Evolutionary conservation across 1,140 invertebrate species (phyloP).

Genomic region (Aphelenchoides fujianensis): DNA sequence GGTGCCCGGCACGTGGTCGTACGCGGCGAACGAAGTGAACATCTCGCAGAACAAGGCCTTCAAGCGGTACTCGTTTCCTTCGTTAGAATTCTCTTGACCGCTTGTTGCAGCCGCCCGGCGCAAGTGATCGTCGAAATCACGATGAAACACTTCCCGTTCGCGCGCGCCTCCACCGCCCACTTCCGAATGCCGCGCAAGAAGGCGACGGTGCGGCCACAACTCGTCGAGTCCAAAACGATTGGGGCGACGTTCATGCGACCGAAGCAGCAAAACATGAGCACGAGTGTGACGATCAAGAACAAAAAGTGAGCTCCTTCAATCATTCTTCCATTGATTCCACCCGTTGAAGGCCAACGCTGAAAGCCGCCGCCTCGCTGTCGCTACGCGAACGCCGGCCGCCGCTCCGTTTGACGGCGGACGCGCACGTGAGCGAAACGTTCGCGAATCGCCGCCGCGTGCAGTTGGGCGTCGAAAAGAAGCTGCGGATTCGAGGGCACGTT

Average conservation of each 20-base stretch:
- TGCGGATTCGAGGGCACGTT: constrained; percentile 29
- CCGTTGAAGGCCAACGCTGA: constrained; percentile 5
- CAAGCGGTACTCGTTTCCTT: constrained; percentile 20
- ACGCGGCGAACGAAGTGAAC: constrained; percentile 27
- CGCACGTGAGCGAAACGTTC: constrained; percentile 31
- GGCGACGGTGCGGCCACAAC: constrained; percentile 13
- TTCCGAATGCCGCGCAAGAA: constrained; percentile 14
- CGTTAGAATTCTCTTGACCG: constrained; percentile 24
- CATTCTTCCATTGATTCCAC: too few species aligned
- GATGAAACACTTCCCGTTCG: constrained; percentile 17
- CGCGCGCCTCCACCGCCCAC: neutral
- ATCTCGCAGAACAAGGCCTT: constrained; percentile 40
- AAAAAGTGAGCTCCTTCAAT: neutral
- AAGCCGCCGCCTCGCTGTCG: neutral
- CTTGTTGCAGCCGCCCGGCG: neutral
- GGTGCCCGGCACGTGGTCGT: constrained; percentile 35
- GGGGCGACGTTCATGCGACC: constrained; percentile 28
- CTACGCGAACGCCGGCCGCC: neutral
- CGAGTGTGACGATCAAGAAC: neutral
- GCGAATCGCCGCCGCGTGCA: constrained; percentile 34
- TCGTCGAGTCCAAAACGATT: constrained; percentile 26
- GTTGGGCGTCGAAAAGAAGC: constrained; percentile 29
- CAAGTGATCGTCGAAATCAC: constrained; percentile 9
- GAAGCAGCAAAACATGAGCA: constrained; percentile 15
- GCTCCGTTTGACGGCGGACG: constrained; percentile 22